Conservation (phyloP, 2,113 vertebrate genomes). For the Megaceryle maxima region DNA sequence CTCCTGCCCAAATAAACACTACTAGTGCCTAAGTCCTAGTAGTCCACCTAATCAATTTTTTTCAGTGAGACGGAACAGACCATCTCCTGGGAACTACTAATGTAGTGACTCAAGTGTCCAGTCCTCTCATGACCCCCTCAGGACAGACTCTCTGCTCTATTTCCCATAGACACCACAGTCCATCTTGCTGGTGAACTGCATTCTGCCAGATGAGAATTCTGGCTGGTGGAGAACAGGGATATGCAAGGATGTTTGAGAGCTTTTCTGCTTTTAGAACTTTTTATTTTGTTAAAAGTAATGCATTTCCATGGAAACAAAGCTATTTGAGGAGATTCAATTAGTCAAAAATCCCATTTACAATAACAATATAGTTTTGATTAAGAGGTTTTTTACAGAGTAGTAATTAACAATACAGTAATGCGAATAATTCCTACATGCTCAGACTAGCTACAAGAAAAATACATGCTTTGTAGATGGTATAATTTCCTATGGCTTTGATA, state of each 20-base stretch:
- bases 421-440: background rate
- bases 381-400: background rate
- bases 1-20: background rate
- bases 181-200: background rate
- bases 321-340: background rate
- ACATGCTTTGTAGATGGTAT: background rate
- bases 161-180: background rate
- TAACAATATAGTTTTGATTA: background rate
- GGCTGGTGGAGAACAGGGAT: background rate
- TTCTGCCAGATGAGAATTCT: background rate
- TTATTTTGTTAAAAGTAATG: background rate
- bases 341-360: background rate
- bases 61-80: background rate
- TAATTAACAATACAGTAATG: conserved; percentile 36
- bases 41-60: background rate
- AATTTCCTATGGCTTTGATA: background rate
- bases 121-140: rapidly evolving
- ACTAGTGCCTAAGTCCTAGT: background rate
- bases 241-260: background rate
- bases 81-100: background rate
- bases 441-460: conserved; percentile 4
- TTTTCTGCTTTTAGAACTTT: background rate
- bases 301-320: background rate
- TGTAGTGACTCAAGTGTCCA: background rate
- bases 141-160: background rate